Evolutionary conservation across 2,888 invertebrate genomes (phyloP), one percentile per base, ranked within the genome.

Genomic region (Thera obeliscata): DNA sequence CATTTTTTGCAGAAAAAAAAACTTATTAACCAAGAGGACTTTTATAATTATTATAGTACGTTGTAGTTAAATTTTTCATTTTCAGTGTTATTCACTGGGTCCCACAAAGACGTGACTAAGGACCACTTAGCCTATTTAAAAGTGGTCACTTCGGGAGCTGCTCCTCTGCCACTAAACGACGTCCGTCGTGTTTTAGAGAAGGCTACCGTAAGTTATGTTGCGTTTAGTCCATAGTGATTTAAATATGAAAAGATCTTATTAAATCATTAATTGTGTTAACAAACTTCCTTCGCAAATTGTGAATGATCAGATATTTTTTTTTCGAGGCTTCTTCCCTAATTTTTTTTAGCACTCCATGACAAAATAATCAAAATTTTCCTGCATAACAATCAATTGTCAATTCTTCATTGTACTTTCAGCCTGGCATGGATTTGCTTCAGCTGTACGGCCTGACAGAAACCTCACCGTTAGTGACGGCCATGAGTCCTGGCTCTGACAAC

Each of bases 381-480:
- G 5, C 6, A 7, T 41, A 4, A 5, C 6, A 41, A 41, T 41
- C 41, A 46, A 9, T 46, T 46, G 3, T 46, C 6, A 43, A 9
- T 9, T 49, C 12, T 11, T n/a, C n/a, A 12, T 2, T 49, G n/a
- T 52, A 4, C 67, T 83, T 82, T 59, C 69, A 87, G 86, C 78
- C 82, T 41, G 71, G 71, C 0, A 66, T 79, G 9, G 67, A 81
- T 36, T 82, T 89, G 43, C 48, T 87, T 5, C 90, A 95, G 90
- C 90, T 95, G 11, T 96, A 96, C 78, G 97, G 97, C 6, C 88
- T 96, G 84, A 96, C 96, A 0, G 97, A 97, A 87, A 88, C 95
- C 2, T 95, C 96, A 0, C 95, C 96, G 0, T 88, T 95, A 7
- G 89, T 91, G 0, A 84, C 95, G 0, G 76, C 94, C 7, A 89